These are phyloP conservation scores for Hermaeophaga mercurialis DNA, from an alignment of 2,888 invertebrate genomes.

Conservation along the genomic window DNA sequence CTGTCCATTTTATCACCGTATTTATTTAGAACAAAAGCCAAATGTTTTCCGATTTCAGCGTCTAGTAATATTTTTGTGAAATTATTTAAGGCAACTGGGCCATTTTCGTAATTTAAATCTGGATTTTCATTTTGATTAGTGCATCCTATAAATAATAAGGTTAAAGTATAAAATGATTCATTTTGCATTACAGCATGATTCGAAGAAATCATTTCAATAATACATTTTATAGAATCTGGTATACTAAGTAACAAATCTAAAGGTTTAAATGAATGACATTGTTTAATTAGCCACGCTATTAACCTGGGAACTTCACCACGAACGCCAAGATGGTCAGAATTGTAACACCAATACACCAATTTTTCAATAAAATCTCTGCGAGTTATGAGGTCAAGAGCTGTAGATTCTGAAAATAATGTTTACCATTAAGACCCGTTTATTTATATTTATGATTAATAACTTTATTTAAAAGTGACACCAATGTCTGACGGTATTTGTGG, in stretches of 20 bases:
- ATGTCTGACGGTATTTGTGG: too few species aligned
- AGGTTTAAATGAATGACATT: slow-evolving; percentile 62
- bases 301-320: slow-evolving; percentile 81
- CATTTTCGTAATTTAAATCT: slow-evolving; percentile 5
- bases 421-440: too few species aligned
- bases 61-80: slow-evolving; percentile 35
- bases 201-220: slow-evolving; percentile 82
- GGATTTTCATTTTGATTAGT: slow-evolving; percentile 33
- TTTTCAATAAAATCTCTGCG: slow-evolving; percentile 68
- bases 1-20: slow-evolving; percentile 53
- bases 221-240: slow-evolving; percentile 72
- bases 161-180: slow-evolving; percentile 77
- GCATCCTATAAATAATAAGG: slow-evolving; percentile 62
- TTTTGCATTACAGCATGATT: slow-evolving; percentile 88
- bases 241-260: slow-evolving; percentile 58
- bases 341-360: slow-evolving; percentile 76
- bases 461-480: too few species aligned
- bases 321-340: slow-evolving; percentile 81
- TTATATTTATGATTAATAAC: too few species aligned
- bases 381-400: slow-evolving; percentile 70
- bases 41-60: slow-evolving; percentile 51
- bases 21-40: slow-evolving; percentile 50
- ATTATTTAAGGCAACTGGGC: slow-evolving; percentile 20
- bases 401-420: slow-evolving; percentile 62
- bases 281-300: slow-evolving; percentile 78